Evolutionary conservation across 1,140 invertebrate genomes (phyloP).

Genomic region (Sycobia sp.): DNA sequence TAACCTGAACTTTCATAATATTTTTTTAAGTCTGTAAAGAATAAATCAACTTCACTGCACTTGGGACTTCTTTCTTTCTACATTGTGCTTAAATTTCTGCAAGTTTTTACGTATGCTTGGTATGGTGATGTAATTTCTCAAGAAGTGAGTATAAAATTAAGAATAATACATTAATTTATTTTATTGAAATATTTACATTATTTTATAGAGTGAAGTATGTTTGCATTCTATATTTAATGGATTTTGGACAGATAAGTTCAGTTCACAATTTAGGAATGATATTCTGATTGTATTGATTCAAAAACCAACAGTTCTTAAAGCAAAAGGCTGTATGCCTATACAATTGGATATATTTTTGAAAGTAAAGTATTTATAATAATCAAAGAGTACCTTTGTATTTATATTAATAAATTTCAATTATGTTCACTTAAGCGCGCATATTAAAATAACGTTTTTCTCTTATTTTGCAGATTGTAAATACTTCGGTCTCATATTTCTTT

Average conservation of each 20-base stretch:
- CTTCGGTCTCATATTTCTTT: not conserved
- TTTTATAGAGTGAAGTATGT: not conserved
- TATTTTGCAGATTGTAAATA: not conserved
- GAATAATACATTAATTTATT: not conserved
- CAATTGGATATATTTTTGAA: not conserved
- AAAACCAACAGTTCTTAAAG: not conserved
- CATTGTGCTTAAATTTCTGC: not conserved
- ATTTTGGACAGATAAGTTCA: not conserved
- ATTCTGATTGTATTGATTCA: not conserved
- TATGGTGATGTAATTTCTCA: not conserved
- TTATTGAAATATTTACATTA: not conserved
- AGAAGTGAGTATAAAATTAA: not conserved
- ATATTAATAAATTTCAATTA: not conserved
- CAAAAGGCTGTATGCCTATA: not conserved
- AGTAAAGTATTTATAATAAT: not conserved
- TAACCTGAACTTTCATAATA: not conserved
- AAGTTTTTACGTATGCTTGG: not conserved
- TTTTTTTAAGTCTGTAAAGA: not conserved
- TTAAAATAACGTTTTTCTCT: not conserved
- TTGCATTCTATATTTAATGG: not conserved
- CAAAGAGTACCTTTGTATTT: too few relatives aligned
- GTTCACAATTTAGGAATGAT: not conserved
- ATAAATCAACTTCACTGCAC: not conserved
- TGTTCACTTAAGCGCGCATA: not conserved
- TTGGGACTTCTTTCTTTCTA: not conserved